These are phyloP conservation scores for Chironomus tepperi DNA, from an alignment of 1,140 invertebrate species.

Conservation along the genomic window DNA sequence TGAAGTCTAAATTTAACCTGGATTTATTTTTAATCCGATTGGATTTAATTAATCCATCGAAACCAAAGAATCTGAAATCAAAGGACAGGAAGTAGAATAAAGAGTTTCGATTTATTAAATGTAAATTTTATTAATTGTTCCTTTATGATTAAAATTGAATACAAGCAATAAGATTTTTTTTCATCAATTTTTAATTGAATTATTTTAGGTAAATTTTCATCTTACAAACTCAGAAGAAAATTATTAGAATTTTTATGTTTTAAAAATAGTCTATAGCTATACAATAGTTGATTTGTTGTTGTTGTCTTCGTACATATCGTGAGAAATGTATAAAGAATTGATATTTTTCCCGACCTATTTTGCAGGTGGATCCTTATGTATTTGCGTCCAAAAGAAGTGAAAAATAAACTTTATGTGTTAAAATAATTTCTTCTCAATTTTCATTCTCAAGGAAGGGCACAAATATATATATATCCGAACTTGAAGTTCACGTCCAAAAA, in stretches of 20 bases:
- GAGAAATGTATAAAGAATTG: no score
- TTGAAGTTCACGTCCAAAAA: neutral
- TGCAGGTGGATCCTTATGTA: no score
- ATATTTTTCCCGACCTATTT: no score
- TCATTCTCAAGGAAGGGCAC: neutral
- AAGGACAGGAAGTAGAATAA: no score
- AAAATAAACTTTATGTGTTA: no score
- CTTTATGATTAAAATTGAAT: conserved; percentile 18
- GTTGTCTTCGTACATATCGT: no score
- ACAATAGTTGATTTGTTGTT: neutral
- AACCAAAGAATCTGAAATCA: no score
- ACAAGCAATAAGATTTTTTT: conserved; percentile 10
- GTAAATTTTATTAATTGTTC: conserved; percentile 5
- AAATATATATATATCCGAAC: neutral
- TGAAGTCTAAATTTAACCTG: no score
- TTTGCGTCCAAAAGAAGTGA: no score
- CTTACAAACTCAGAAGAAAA: neutral
- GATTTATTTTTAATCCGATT: no score
- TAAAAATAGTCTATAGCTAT: neutral
- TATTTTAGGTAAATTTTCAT: neutral
- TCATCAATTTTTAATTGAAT: conserved; percentile 23
- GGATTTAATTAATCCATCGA: no score
- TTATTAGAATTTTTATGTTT: neutral
- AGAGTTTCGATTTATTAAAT: no score
- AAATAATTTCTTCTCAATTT: neutral